These are phyloP conservation scores for Antheraea pernyi DNA, from an alignment of 1,140 invertebrate species.

Conservation along the genomic window DNA sequence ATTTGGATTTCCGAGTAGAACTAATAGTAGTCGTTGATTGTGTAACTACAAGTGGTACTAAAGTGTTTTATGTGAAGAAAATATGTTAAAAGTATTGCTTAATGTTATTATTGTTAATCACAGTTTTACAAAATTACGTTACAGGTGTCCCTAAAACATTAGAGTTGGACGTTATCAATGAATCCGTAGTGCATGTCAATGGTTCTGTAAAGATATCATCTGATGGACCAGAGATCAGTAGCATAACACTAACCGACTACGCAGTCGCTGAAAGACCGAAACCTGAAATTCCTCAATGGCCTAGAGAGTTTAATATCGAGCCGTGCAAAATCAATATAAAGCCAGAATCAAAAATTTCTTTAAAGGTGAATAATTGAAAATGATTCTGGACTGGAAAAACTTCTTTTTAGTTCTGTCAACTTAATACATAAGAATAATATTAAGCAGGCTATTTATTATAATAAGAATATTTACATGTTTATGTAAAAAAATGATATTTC, in stretches of 20 bases:
- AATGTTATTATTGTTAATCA: too few species aligned
- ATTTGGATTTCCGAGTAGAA: too few species aligned
- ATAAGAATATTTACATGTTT: too few species aligned
- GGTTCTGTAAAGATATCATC: conserved; percentile 61
- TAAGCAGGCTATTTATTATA: too few species aligned
- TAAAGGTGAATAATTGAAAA: conserved; percentile 38
- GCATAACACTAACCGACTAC: conserved; percentile 59
- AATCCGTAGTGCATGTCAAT: conserved; percentile 55
- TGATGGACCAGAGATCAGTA: conserved; percentile 65
- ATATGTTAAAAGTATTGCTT: too few species aligned
- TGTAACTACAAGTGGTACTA: too few species aligned
- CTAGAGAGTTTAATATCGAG: conserved; percentile 60
- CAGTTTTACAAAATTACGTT: conserved; percentile 1
- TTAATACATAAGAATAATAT: too few species aligned
- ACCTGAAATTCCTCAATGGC: conserved; percentile 58
- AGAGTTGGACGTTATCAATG: conserved; percentile 63
- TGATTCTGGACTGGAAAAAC: neutral
- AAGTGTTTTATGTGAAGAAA: too few species aligned
- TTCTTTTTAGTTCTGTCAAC: neutral
- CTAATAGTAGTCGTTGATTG: too few species aligned
- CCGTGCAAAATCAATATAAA: conserved; percentile 55
- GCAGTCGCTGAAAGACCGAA: conserved; percentile 52
- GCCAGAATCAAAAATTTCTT: conserved; percentile 48
- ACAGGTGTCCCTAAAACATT: conserved; percentile 64
- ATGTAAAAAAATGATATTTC: too few species aligned